phyloP scores from a whole-genome alignment of 1,140 invertebrate genomes.

The Scylla paramamosain region DNA sequence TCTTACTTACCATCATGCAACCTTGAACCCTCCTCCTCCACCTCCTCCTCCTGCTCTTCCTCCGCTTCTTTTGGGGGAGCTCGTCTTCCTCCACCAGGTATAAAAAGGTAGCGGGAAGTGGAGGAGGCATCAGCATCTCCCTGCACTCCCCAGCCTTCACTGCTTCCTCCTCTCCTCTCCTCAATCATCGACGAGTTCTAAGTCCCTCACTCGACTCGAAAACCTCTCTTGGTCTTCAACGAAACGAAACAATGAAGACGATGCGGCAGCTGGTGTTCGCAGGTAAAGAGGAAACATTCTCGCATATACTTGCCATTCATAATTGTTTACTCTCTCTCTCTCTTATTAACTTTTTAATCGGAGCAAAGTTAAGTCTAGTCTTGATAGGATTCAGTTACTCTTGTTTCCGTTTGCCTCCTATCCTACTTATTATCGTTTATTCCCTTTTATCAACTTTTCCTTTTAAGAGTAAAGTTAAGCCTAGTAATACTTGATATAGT shows the following conservation, averaged over 20 bases:
- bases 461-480: too few species aligned
- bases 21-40: not conserved
- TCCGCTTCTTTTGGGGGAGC: not conserved
- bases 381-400: too few species aligned
- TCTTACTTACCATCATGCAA: not conserved
- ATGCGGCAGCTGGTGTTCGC: not conserved
- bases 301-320: not conserved
- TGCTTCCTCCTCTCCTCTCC: not conserved
- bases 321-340: too few species aligned
- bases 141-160: not conserved
- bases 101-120: not conserved
- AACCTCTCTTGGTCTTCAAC: not conserved
- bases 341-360: too few species aligned
- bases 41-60: conserved; percentile 11
- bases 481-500: too few species aligned
- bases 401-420: too few species aligned
- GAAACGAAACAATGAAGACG: not conserved
- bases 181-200: not conserved
- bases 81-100: not conserved
- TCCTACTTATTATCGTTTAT: too few species aligned
- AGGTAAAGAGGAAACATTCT: not conserved
- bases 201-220: not conserved
- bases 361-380: too few species aligned
- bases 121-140: not conserved
- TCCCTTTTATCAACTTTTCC: too few species aligned